Conservation (phyloP, 2,113 vertebrate species). For the Murina feae region DNA sequence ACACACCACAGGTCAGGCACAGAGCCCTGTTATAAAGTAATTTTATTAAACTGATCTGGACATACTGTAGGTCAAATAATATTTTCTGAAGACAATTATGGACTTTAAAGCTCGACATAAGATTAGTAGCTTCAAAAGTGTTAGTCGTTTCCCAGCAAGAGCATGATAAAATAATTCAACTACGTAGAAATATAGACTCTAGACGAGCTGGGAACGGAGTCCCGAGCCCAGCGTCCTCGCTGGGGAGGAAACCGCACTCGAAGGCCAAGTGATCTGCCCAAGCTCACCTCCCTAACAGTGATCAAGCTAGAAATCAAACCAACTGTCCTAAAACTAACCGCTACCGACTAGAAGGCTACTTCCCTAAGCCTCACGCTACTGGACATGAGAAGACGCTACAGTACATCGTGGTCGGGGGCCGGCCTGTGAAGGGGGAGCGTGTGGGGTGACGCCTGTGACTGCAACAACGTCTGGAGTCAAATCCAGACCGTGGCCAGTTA, state of each 20-base stretch:
- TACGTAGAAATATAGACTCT: constrained; percentile 79
- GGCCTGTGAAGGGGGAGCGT: background rate
- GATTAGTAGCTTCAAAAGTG: constrained; percentile 75
- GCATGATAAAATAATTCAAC: constrained; percentile 73
- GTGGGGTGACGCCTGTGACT: background rate
- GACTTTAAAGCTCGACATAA: constrained; percentile 74
- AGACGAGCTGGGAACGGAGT: constrained; percentile 66
- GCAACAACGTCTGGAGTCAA: background rate
- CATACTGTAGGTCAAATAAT: constrained; percentile 76
- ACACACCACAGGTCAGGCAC: background rate
- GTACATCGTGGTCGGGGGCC: background rate
- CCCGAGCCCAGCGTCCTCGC: constrained; percentile 47
- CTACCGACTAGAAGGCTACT: constrained; percentile 59
- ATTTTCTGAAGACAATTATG: constrained; percentile 73
- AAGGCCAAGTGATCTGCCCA: constrained; percentile 50
- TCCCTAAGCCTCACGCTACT: constrained; percentile 29
- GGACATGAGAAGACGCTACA: constrained; percentile 38
- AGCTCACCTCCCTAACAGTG: constrained; percentile 64
- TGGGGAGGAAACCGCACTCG: constrained; percentile 58
- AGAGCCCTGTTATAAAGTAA: constrained; percentile 73
- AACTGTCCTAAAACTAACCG: constrained; percentile 55
- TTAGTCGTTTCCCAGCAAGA: constrained; percentile 72
- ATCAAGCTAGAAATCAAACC: constrained; percentile 72
- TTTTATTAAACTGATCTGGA: constrained; percentile 77
- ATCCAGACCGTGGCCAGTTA: background rate